phyloP scores from a whole-genome alignment of 2,113 vertebrate genomes.

The Anthoscopus minutus region DNA sequence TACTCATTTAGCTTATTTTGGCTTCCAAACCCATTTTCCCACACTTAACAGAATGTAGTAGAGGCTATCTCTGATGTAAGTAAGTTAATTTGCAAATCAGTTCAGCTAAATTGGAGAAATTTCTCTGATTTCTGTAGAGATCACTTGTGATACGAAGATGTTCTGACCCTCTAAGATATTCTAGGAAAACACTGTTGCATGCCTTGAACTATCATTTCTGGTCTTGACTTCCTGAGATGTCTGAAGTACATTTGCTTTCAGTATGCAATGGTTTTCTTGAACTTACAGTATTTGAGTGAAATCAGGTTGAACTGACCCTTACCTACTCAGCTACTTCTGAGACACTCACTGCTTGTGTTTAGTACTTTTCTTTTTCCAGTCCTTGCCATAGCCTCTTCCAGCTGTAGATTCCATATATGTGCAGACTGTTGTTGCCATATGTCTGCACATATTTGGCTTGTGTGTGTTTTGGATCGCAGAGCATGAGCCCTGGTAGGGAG shows the following conservation, averaged over 20 bases:
- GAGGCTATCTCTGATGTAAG: background rate
- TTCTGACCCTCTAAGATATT: background rate
- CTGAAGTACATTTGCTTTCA: background rate
- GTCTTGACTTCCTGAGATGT: background rate
- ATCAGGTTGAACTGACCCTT: background rate
- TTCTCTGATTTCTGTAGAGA: background rate
- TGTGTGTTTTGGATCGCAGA: accelerated
- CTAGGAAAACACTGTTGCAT: background rate
- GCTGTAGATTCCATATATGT: background rate
- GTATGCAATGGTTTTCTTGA: background rate
- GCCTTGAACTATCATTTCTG: background rate
- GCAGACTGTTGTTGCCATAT: background rate
- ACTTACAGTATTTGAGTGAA: background rate
- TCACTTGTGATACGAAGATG: background rate
- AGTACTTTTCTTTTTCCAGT: background rate
- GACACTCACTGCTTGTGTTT: background rate
- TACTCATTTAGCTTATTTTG: background rate
- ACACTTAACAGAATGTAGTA: background rate
- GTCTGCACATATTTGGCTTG: background rate
- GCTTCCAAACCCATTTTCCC: background rate
- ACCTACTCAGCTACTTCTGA: background rate
- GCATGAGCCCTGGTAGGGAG: background rate
- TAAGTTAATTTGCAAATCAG: background rate
- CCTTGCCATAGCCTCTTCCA: background rate
- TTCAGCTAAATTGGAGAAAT: background rate